These are phyloP conservation scores for Harlomillsia oculata DNA, from an alignment of 1,140 invertebrate genomes.

Conservation along the genomic window DNA sequence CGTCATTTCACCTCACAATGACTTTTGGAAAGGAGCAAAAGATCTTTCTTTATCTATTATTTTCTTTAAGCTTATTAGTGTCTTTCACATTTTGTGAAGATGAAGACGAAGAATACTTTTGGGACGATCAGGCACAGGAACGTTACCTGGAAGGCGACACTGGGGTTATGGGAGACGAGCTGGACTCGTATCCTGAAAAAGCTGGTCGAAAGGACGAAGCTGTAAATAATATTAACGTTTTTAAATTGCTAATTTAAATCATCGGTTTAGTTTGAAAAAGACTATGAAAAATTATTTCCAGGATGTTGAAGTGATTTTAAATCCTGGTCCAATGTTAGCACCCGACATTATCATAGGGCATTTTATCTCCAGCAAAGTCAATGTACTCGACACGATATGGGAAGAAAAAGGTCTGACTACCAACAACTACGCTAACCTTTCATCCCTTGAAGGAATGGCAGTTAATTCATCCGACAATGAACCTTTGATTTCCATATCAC, in stretches of 20 bases:
- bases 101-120: too few species aligned
- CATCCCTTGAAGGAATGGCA: background rate
- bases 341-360: constrained; percentile 29
- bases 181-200: too few species aligned
- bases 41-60: too few species aligned
- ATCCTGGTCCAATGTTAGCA: constrained; percentile 25
- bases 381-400: constrained; percentile 5
- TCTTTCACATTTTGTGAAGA: too few species aligned
- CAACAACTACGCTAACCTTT: background rate
- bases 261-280: too few species aligned
- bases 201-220: background rate
- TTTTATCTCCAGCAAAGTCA: constrained; percentile 26
- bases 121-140: too few species aligned
- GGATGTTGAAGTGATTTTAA: constrained; percentile 31
- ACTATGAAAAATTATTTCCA: constrained; percentile 6
- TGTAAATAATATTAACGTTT: background rate
- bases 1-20: too few species aligned
- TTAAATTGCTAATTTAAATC: too few species aligned
- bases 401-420: background rate
- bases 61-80: too few species aligned
- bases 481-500: background rate
- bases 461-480: background rate
- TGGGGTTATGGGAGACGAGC: too few species aligned
- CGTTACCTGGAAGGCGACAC: too few species aligned
- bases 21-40: too few species aligned